Conservation (phyloP, 2,888 invertebrate species). For the Corbicula japonica region DNA sequence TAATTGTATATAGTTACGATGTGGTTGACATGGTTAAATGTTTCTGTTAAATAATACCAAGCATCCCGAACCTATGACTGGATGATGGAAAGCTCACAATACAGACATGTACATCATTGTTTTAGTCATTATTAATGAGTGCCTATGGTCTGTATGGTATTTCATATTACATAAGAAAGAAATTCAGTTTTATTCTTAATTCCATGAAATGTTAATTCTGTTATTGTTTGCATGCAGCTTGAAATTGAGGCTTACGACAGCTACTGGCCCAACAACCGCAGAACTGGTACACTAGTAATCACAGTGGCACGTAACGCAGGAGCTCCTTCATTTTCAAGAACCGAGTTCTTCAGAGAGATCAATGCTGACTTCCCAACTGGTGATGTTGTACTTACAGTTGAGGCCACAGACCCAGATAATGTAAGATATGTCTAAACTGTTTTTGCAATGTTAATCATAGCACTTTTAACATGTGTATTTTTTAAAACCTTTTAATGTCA, state of each 20-base stretch:
- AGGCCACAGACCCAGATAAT: constrained; percentile 94
- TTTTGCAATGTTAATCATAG: not conserved
- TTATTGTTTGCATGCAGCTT: constrained; percentile 61
- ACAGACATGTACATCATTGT: not conserved
- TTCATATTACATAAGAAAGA: too few species aligned
- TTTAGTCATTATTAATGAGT: too few species aligned
- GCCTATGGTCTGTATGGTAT: too few species aligned
- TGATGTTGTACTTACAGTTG: constrained; percentile 91
- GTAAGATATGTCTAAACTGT: constrained; percentile 88
- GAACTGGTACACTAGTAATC: constrained; percentile 69
- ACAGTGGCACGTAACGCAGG: constrained; percentile 71
- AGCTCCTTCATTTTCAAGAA: constrained; percentile 66
- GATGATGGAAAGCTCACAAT: too few species aligned
- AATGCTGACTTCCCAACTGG: constrained; percentile 74
- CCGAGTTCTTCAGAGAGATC: constrained; percentile 64
- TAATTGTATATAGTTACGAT: too few species aligned
- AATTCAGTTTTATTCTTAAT: too few species aligned
- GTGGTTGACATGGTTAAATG: too few species aligned
- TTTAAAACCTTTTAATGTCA: not conserved
- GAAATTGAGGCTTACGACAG: constrained; percentile 75
- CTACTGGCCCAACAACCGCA: constrained; percentile 73
- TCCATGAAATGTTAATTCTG: too few species aligned
- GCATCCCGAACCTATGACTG: too few species aligned
- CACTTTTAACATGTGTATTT: not conserved
- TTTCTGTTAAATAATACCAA: too few species aligned